Percentiles rank a stretch among this genome's conserved stretches.
Conservation (phyloP, 2,797 vertebrate genomes). For the Sorex maritimensis region DNA sequence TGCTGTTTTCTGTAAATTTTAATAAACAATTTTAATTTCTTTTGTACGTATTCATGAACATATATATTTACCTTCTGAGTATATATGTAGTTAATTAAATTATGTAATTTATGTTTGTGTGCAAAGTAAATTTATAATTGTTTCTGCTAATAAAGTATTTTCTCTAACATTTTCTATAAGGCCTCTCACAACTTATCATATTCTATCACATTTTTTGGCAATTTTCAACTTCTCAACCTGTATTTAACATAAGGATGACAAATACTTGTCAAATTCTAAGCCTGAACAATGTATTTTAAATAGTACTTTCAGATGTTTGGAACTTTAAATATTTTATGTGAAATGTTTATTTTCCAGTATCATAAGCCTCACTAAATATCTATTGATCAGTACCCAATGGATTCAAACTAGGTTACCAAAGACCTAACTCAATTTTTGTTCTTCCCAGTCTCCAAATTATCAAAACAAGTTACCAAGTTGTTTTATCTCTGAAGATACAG, state of each 20-base stretch:
- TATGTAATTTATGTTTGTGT: background rate
- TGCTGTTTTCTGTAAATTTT: conserved; percentile 54
- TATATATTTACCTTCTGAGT: conserved; percentile 2
- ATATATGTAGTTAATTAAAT: background rate
- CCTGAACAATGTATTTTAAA: background rate
- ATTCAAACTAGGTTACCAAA: background rate
- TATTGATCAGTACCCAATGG: background rate
- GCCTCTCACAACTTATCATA: conserved; percentile 6
- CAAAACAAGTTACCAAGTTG: too few relatives aligned
- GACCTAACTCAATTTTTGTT: background rate
- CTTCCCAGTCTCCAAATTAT: background rate
- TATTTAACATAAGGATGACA: background rate
- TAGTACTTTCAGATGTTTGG: background rate
- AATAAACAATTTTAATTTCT: conserved; percentile 52
- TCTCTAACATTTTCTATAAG: conserved; percentile 42
- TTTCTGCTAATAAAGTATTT: conserved; percentile 28
- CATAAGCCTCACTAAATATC: background rate
- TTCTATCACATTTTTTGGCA: conserved; percentile 26
- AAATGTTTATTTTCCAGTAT: background rate
- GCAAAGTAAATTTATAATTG: conserved; percentile 9
- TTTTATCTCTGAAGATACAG: too few relatives aligned
- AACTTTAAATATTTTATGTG: background rate
- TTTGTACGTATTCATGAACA: background rate
- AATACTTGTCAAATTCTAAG: conserved; percentile 1
- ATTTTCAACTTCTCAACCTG: background rate